phyloP scores from a whole-genome alignment of 2,113 vertebrate species.

The Corvus hawaiiensis region DNA sequence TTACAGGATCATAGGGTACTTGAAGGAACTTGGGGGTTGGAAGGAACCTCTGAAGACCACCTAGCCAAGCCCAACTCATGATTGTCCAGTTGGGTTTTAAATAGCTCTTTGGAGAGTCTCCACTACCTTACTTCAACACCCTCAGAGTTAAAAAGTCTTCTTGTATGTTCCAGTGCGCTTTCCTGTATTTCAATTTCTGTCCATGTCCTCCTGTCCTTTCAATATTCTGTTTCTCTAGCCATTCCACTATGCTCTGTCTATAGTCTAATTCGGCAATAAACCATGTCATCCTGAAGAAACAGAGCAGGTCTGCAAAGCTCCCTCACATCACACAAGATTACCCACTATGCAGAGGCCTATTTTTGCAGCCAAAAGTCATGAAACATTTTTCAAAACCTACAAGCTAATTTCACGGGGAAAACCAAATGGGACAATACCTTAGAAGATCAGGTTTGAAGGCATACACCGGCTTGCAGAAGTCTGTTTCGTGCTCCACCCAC shows the following conservation, averaged over 20 bases:
- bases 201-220: not conserved
- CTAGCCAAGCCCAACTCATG: not conserved
- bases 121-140: not conserved
- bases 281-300: not conserved
- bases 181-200: not conserved
- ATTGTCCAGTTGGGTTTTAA: not conserved
- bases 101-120: not conserved
- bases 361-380: not conserved
- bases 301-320: not conserved
- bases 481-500: not conserved
- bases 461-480: not conserved
- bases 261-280: not conserved
- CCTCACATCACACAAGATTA: not conserved
- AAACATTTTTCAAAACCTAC: not conserved
- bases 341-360: not conserved
- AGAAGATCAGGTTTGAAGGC: not conserved
- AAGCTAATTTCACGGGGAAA: not conserved
- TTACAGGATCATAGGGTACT: not conserved
- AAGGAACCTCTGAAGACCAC: not conserved
- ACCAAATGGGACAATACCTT: not conserved
- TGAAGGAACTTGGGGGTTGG: not conserved
- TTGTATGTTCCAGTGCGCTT: accelerated
- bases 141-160: not conserved
- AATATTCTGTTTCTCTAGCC: not conserved
- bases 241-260: not conserved